Evolutionary conservation across 2,797 vertebrate species (phyloP).

Genomic region (Melanotaenia parkinsoni): DNA sequence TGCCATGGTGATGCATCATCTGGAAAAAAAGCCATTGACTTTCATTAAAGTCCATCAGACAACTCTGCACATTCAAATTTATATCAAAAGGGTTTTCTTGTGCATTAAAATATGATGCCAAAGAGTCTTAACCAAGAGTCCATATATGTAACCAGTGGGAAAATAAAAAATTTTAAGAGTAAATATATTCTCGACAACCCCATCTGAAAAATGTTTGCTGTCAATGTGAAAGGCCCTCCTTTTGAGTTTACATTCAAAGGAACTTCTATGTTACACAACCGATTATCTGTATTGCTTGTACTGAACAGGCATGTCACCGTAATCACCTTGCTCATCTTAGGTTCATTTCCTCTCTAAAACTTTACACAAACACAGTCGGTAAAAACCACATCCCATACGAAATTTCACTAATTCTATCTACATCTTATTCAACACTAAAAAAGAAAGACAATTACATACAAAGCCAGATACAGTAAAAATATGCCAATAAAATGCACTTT

Average conservation of each 20-base stretch:
- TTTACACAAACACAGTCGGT: neutral
- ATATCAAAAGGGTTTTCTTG: neutral
- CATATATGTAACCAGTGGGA: too few species aligned
- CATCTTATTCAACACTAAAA: neutral
- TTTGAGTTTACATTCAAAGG: neutral
- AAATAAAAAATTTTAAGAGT: neutral
- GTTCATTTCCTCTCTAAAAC: conserved; percentile 2
- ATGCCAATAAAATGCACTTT: neutral
- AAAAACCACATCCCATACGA: conserved; percentile 8
- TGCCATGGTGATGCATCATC: neutral
- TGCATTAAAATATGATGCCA: neutral
- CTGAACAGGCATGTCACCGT: neutral
- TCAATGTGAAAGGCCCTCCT: neutral
- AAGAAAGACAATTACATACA: neutral
- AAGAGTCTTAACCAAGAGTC: neutral
- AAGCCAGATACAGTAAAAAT: neutral
- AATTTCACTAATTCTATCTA: neutral
- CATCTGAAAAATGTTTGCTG: neutral
- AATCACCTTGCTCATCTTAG: neutral
- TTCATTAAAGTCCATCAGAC: neutral
- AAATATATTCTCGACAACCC: neutral
- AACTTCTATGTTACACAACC: neutral
- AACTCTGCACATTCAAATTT: neutral
- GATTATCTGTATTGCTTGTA: neutral
- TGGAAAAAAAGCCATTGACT: neutral